Evolutionary conservation across 2,797 vertebrate genomes (phyloP).

Genomic region (Myotis planiceps): DNA sequence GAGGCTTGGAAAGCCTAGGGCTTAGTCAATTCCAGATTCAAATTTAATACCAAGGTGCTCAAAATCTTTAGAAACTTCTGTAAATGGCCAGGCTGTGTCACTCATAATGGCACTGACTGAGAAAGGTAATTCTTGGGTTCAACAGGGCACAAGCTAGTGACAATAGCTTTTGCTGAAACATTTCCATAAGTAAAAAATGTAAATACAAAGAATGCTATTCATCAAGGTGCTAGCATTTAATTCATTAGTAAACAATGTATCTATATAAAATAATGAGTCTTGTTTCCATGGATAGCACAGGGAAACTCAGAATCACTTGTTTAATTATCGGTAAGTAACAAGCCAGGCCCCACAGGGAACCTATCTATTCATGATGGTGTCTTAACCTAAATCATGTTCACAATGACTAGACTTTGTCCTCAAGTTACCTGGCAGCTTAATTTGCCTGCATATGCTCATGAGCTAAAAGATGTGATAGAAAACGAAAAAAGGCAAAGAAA

Average conservation of each 20-base stretch:
- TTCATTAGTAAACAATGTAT: conserved; percentile 13
- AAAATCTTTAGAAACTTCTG: conserved; percentile 26
- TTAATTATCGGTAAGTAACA: not conserved
- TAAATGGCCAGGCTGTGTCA: not conserved
- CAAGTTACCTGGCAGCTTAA: not conserved
- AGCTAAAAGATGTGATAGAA: not conserved
- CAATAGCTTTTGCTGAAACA: conserved; percentile 4
- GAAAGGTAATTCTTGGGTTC: not conserved
- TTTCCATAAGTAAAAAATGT: conserved; percentile 40
- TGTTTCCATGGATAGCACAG: not conserved
- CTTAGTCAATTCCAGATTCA: conserved; percentile 13
- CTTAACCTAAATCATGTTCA: conserved; percentile 15
- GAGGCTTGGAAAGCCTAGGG: not conserved
- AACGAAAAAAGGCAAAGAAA: not conserved
- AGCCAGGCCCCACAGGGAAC: not conserved
- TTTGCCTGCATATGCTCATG: not conserved
- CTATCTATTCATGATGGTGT: not conserved
- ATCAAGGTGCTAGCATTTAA: conserved; percentile 15
- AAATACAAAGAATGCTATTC: conserved; percentile 20
- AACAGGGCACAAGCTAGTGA: not conserved
- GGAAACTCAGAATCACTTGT: not conserved
- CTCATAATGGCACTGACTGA: not conserved
- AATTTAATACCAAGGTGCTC: conserved; percentile 3
- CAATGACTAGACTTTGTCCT: not conserved
- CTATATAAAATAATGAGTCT: not conserved